phyloP scores from a whole-genome alignment of 2,113 vertebrate genomes.

The Hyperoodon ampullatus region DNA sequence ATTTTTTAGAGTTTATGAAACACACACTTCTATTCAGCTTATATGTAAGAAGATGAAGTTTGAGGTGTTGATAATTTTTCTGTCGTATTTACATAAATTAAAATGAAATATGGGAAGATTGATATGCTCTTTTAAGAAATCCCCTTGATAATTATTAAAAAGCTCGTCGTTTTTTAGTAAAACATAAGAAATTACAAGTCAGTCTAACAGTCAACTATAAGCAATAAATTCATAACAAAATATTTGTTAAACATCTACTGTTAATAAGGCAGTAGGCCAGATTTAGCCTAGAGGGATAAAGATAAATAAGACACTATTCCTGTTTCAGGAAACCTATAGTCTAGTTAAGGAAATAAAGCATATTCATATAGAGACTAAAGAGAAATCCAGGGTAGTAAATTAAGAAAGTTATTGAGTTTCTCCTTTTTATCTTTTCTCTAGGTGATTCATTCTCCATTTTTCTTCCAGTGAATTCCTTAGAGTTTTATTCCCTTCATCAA shows the following conservation, averaged over 20 bases:
- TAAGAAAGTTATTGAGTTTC: neutral
- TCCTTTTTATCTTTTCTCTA: neutral
- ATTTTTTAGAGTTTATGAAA: neutral
- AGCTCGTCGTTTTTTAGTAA: neutral
- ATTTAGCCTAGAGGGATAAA: neutral
- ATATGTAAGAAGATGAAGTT: neutral
- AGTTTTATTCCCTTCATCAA: neutral
- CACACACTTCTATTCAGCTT: neutral
- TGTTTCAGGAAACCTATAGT: neutral
- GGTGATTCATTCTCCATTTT: neutral
- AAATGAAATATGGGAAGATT: neutral
- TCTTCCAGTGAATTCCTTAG: neutral
- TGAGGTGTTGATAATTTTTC: neutral
- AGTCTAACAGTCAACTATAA: neutral
- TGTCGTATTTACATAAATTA: neutral
- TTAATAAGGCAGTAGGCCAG: neutral
- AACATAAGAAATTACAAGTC: neutral
- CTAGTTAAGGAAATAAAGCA: neutral
- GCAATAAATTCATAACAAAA: neutral
- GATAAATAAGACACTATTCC: neutral
- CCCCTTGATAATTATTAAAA: neutral
- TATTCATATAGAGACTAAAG: neutral
- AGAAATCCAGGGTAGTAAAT: neutral
- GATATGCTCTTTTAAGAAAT: neutral
- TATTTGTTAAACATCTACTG: neutral